These are phyloP conservation scores for Chrysolina oricalcia DNA, from an alignment of 2,888 invertebrate species.

Conservation along the genomic window DNA sequence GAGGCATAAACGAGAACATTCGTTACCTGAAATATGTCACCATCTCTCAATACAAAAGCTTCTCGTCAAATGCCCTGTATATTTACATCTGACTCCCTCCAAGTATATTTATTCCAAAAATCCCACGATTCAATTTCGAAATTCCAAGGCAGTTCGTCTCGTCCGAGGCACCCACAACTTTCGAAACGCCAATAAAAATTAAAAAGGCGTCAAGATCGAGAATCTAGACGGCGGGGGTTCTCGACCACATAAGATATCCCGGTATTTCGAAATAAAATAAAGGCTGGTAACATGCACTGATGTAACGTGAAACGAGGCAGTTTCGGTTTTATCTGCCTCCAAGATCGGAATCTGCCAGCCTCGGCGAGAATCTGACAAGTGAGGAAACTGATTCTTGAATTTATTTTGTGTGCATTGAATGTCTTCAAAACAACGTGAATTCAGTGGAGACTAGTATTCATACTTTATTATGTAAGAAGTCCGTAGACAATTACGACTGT, in stretches of 20 bases:
- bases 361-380: conserved; percentile 21
- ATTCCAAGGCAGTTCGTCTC: background rate
- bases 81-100: too few relatives aligned
- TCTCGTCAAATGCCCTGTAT: too few relatives aligned
- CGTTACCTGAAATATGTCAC: too few relatives aligned
- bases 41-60: too few relatives aligned
- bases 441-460: too few relatives aligned
- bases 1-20: too few relatives aligned
- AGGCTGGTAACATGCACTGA: conserved; percentile 41
- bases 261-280: conserved; percentile 44
- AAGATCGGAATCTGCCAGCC: conserved; percentile 34
- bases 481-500: too few relatives aligned
- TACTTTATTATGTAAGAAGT: too few relatives aligned
- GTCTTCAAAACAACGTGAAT: too few relatives aligned
- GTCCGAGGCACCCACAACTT: background rate
- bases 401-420: too few relatives aligned
- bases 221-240: conserved; percentile 41
- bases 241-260: conserved; percentile 40
- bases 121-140: background rate
- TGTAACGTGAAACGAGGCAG: conserved; percentile 43
- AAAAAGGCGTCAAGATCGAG: conserved; percentile 21
- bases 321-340: conserved; percentile 26
- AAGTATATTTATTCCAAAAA: too few relatives aligned
- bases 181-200: conserved; percentile 36
- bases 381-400: background rate